Base-by-base conservation (phyloP, 1,140 invertebrate genomes). In the Nylanderia fulva region DNA sequence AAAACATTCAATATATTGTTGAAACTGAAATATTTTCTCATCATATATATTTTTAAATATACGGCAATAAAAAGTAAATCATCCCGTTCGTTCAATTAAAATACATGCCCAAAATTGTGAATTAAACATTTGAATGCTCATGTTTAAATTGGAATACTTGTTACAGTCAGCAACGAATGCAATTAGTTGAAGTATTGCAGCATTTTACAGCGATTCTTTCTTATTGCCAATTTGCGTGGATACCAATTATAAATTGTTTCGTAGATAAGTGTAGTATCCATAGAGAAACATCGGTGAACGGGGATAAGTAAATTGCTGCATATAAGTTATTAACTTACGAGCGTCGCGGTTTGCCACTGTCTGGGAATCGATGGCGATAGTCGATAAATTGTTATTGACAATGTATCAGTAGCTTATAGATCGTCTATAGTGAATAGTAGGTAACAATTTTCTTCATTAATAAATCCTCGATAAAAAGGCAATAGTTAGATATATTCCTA, bases 311-410 rank as follows among this genome's bases (percentile, higher is more conserved):
- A 68, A 79, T 79, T 68, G 21, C 21, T 15, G 18, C n/a, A 33
- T 45, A 52, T 79, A 54, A 68, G 9, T 68, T 79, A 79, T 79
- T 68, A 54, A 79, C 45, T 45, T 79, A 79, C 29, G 9, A 66
- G 74, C 54, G 21, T 36, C 13, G 27, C n/a, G 54, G 33, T 54
- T 54, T n/a, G 33, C 45, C 21, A 52, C 60, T 36, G 75, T 2
- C 29, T 52, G 15, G 15, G 21, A 79, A 79, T 79, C 76, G 48
- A 68, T 54, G 27, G 3, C 74, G 58, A 48, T 48, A 39, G 36
- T 75, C 9, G 21, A 79, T 79, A 68, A 79, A 79, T 68, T 68
- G 76, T 45, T 68, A 79, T 79, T 68, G 76, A 68, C 76, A 79
- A 56, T 68, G 33, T 54, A 79, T 79, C 60, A 68, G 36, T 11